These are phyloP conservation scores for Pelosia muscerda DNA, from an alignment of 2,888 invertebrate species.

Conservation along the genomic window DNA sequence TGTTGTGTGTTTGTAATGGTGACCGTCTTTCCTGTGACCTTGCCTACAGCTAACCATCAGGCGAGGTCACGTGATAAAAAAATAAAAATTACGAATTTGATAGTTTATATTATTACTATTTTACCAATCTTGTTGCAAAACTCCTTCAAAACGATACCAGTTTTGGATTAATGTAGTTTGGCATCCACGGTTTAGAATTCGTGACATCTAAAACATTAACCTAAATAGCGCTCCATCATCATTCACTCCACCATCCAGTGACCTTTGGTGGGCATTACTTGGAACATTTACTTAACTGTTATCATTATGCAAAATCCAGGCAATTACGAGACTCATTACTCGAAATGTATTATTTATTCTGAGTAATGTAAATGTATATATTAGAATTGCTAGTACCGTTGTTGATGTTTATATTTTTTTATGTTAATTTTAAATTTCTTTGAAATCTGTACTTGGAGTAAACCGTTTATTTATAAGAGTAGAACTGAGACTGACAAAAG, in stretches of 20 bases:
- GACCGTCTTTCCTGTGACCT: no score
- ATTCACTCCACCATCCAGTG: neutral
- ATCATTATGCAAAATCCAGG: slow-evolving; percentile 1
- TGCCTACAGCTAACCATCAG: no score
- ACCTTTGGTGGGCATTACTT: neutral
- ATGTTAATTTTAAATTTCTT: neutral
- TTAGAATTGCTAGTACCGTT: neutral
- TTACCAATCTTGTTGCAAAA: no score
- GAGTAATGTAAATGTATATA: neutral
- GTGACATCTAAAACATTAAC: neutral
- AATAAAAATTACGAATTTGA: no score
- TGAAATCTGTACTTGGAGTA: neutral
- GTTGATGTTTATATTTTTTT: neutral
- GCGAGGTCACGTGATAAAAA: no score
- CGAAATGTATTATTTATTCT: neutral
- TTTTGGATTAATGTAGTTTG: neutral
- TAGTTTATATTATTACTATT: no score
- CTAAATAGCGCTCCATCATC: neutral
- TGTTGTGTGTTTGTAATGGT: no score
- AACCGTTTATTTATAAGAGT: no score
- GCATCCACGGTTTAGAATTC: neutral
- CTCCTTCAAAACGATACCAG: neutral
- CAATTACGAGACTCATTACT: neutral
- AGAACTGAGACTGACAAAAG: no score
- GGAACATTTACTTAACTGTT: neutral